phyloP scores from a whole-genome alignment of 2,888 invertebrate genomes.

The Octodonta nipae region DNA sequence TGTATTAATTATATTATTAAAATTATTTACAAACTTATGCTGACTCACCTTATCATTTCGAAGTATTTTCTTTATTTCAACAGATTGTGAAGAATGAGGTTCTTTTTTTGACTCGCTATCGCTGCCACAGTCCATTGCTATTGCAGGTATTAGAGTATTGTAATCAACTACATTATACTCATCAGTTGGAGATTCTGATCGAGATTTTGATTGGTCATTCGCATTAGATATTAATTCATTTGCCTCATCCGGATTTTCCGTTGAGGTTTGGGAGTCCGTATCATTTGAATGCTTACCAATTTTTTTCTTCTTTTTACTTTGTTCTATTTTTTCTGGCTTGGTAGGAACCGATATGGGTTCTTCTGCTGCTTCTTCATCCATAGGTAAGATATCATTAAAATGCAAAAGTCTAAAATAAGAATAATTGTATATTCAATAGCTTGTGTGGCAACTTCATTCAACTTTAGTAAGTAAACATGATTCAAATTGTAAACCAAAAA shows the following conservation, averaged over 20 bases:
- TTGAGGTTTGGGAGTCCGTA: slow-evolving; percentile 4
- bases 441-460: no score
- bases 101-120: slow-evolving; percentile 29
- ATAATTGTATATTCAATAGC: no score
- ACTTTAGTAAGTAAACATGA: no score
- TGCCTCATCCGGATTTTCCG: neutral
- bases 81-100: no score
- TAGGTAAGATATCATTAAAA: slow-evolving; percentile 55
- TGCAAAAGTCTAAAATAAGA: slow-evolving; percentile 49
- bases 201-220: slow-evolving; percentile 22
- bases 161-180: slow-evolving; percentile 30
- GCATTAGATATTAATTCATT: slow-evolving; percentile 14
- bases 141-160: slow-evolving; percentile 32
- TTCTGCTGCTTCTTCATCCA: slow-evolving; percentile 43
- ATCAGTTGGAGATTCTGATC: slow-evolving; percentile 31
- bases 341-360: slow-evolving; percentile 33
- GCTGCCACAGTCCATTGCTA: slow-evolving; percentile 26
- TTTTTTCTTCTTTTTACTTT: slow-evolving; percentile 22
- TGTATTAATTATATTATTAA: no score
- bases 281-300: slow-evolving; percentile 31
- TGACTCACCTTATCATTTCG: no score
- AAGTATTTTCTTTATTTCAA: no score
- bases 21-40: no score
- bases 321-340: slow-evolving; percentile 25
- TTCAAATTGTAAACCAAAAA: no score